phyloP scores from a whole-genome alignment of 2,888 invertebrate genomes.

The Meandrusa payeni region DNA sequence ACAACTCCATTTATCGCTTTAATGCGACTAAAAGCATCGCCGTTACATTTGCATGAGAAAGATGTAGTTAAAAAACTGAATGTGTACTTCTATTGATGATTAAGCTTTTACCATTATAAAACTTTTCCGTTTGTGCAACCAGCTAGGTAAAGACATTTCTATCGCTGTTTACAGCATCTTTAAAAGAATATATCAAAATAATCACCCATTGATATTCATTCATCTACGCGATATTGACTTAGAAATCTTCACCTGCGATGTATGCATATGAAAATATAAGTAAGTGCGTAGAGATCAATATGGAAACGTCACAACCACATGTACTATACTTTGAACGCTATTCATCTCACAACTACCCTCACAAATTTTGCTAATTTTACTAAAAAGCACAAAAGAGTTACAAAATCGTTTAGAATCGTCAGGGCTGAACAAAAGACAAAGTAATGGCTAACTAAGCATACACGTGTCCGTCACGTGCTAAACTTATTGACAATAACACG shows the following conservation, averaged over 20 bases:
- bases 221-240: too few relatives aligned
- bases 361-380: background rate
- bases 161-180: too few relatives aligned
- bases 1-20: constrained; percentile 28
- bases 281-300: too few relatives aligned
- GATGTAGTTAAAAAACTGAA: constrained; percentile 17
- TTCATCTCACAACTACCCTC: too few relatives aligned
- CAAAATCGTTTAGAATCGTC: constrained; percentile 17
- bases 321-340: too few relatives aligned
- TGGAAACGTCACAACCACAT: too few relatives aligned
- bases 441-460: constrained; percentile 32
- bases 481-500: constrained; percentile 29
- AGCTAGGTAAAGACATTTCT: background rate
- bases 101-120: constrained; percentile 6
- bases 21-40: constrained; percentile 22
- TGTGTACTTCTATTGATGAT: constrained; percentile 21
- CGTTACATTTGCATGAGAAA: constrained; percentile 22
- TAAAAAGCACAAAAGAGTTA: constrained; percentile 12
- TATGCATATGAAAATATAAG: too few relatives aligned
- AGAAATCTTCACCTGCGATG: too few relatives aligned
- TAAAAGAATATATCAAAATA: too few relatives aligned
- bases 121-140: background rate
- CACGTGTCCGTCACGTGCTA: constrained; percentile 33
- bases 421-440: constrained; percentile 28
- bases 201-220: too few relatives aligned